These are phyloP conservation scores for Leptinotarsa lineolata DNA, from an alignment of 1,140 invertebrate species.

Conservation along the genomic window DNA sequence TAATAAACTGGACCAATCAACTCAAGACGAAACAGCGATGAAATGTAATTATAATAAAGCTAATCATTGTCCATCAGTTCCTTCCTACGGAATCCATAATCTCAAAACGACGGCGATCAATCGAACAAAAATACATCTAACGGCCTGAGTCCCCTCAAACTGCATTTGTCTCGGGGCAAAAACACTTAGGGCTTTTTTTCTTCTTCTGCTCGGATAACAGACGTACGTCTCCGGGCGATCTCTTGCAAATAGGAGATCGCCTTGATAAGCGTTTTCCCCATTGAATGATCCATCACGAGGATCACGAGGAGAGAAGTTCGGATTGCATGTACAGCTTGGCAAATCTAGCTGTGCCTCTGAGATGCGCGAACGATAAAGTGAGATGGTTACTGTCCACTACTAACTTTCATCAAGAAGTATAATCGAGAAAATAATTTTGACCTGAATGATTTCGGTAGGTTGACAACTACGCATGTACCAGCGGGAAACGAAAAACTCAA, in stretches of 20 bases:
- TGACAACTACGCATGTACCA: too few species aligned
- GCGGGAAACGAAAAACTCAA: too few species aligned
- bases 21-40: neutral
- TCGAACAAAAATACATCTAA: conserved; percentile 34
- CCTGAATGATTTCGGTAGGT: neutral
- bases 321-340: conserved; percentile 37
- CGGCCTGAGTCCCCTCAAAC: conserved; percentile 34
- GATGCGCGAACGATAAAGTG: too few species aligned
- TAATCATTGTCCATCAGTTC: conserved; percentile 18
- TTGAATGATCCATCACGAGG: conserved; percentile 44
- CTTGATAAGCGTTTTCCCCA: conserved; percentile 42
- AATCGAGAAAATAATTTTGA: too few species aligned
- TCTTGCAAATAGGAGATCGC: conserved; percentile 36
- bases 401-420: too few species aligned
- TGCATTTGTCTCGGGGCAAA: conserved; percentile 43
- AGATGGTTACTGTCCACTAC: too few species aligned
- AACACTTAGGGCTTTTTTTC: conserved; percentile 38
- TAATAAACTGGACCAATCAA: neutral
- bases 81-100: conserved; percentile 7
- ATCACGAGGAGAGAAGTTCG: conserved; percentile 45
- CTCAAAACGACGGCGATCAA: conserved; percentile 31
- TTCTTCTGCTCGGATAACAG: conserved; percentile 34
- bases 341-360: too few species aligned
- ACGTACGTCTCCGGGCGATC: conserved; percentile 39
- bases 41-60: conserved; percentile 17